These are phyloP conservation scores for Oenanthe oenanthe DNA, from an alignment of 2,113 vertebrate species.

Conservation along the genomic window DNA sequence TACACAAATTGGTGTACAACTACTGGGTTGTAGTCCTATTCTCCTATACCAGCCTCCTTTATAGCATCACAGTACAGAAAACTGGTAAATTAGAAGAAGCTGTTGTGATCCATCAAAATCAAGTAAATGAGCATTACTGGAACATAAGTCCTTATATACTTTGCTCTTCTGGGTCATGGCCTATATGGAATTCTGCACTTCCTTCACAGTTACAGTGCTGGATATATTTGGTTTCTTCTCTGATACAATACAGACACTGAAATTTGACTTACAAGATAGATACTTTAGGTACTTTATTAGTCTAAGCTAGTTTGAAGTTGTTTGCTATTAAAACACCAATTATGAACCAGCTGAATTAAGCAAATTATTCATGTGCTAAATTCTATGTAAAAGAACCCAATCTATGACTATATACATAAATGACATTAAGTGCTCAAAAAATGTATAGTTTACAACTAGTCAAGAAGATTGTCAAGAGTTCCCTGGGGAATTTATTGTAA, in stretches of 20 bases:
- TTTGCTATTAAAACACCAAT: not conserved
- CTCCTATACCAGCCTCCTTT: not conserved
- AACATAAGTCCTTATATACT: not conserved
- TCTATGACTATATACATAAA: not conserved
- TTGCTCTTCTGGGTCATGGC: not conserved
- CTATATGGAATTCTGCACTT: not conserved
- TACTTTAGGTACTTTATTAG: not conserved
- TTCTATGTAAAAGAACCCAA: not conserved
- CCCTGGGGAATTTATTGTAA: not conserved
- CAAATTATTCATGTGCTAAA: not conserved
- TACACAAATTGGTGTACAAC: not conserved
- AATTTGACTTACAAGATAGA: not conserved
- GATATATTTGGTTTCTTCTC: slow-evolving; percentile 16
- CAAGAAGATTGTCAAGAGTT: too few relatives aligned
- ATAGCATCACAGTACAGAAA: not conserved
- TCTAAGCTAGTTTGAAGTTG: not conserved
- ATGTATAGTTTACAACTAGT: not conserved
- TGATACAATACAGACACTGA: not conserved
- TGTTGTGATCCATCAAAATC: not conserved
- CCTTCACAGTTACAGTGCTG: not conserved
- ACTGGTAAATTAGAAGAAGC: not conserved
- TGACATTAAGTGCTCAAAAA: not conserved
- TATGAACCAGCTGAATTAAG: not conserved
- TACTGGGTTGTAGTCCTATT: not conserved
- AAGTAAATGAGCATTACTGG: not conserved